Conservation (phyloP, 2,797 vertebrate species). For the Neosalanx taihuensis region DNA sequence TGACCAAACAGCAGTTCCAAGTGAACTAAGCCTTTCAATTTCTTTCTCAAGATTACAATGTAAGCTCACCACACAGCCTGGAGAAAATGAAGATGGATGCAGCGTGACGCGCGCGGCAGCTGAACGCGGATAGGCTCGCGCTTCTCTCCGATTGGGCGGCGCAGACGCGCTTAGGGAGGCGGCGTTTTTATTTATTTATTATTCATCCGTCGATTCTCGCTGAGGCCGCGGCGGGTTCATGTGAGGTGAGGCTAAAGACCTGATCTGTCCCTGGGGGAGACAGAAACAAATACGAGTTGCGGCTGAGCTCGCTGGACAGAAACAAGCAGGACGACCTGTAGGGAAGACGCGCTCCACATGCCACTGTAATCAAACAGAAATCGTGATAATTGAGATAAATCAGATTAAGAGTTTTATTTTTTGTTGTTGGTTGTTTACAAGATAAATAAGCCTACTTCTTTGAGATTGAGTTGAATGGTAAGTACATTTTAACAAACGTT, state of each 20-base stretch:
- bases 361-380: background rate
- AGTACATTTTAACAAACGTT: too few species aligned
- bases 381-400: background rate
- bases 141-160: background rate
- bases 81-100: background rate
- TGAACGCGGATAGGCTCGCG: constrained; percentile 5
- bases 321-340: constrained; percentile 12
- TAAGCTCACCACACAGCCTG: background rate
- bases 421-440: background rate
- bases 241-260: constrained; percentile 56
- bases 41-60: background rate
- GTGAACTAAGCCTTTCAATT: background rate
- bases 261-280: constrained; percentile 47
- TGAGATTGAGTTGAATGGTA: background rate
- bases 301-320: constrained; percentile 27
- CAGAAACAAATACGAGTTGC: constrained; percentile 31
- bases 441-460: background rate
- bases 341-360: constrained; percentile 12
- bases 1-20: background rate
- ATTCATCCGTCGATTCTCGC: background rate
- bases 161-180: constrained; percentile 4
- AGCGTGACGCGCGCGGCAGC: constrained; percentile 10
- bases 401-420: background rate
- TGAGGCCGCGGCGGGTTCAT: constrained; percentile 36
- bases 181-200: background rate